Conservation (phyloP, 1,140 invertebrate genomes). For the Cydia strobilella region DNA sequence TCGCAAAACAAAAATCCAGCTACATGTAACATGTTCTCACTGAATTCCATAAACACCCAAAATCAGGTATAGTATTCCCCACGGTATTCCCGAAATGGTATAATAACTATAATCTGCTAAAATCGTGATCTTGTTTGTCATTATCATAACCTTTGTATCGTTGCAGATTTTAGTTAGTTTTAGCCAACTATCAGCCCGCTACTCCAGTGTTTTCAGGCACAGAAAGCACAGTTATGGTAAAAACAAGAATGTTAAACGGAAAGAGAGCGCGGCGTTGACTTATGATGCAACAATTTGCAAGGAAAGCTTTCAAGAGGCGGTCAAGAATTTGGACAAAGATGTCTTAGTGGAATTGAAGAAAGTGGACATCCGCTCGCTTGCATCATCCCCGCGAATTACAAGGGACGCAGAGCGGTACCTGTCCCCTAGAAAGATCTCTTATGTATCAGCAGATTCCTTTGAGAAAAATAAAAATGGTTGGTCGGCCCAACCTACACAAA, state of each 20-base stretch:
- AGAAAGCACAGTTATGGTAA: conserved; percentile 66
- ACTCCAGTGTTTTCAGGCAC: conserved; percentile 71
- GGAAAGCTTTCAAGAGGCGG: conserved; percentile 66
- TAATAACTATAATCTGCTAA: conserved; percentile 4
- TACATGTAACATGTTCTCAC: conserved; percentile 80
- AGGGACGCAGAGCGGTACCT: conserved; percentile 41
- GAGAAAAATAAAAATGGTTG: conserved; percentile 73
- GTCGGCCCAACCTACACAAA: conserved; percentile 25
- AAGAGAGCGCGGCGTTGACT: conserved; percentile 47
- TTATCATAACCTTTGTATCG: conserved; percentile 64
- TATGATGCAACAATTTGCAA: conserved; percentile 65
- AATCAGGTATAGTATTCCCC: conserved; percentile 67
- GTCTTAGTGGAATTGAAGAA: conserved; percentile 66
- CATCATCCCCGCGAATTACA: conserved; percentile 43
- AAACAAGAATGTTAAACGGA: conserved; percentile 64
- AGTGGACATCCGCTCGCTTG: conserved; percentile 57
- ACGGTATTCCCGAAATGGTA: conserved; percentile 35
- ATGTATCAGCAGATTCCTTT: conserved; percentile 68
- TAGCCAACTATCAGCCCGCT: conserved; percentile 73
- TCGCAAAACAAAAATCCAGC: conserved; percentile 65
- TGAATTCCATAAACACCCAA: conserved; percentile 78
- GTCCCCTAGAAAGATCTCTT: conserved; percentile 65
- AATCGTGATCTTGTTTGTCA: conserved; percentile 56
- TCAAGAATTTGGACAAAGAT: conserved; percentile 74
- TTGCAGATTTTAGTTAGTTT: conserved; percentile 78